Conservation (phyloP, 2,113 vertebrate species). For the Antigone vipio region DNA sequence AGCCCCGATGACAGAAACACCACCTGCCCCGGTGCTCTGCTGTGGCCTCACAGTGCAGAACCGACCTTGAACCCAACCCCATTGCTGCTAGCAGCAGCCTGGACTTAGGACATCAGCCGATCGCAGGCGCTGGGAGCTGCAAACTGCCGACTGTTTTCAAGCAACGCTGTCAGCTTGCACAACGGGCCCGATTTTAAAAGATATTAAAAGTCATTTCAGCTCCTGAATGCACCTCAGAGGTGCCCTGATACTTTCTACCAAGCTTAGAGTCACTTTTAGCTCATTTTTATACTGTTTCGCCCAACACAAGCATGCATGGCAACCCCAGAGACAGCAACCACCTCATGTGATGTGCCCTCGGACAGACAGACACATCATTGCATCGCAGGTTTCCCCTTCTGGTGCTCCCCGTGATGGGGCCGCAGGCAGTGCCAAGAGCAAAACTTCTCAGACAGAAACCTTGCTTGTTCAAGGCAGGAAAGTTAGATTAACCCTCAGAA, state of each 20-base stretch:
- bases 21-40: neutral
- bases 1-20: neutral
- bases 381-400: neutral
- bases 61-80: neutral
- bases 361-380: neutral
- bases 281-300: neutral
- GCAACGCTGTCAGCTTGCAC: neutral
- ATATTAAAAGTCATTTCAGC: neutral
- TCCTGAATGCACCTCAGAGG: neutral
- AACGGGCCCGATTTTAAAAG: neutral
- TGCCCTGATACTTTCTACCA: neutral
- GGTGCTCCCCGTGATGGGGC: neutral
- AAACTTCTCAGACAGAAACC: neutral
- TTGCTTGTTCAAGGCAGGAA: neutral
- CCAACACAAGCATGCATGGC: neutral
- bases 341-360: accelerated
- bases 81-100: neutral
- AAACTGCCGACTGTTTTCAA: neutral
- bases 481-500: neutral
- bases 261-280: neutral
- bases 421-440: accelerated
- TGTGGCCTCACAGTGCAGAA: neutral
- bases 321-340: neutral
- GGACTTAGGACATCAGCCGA: neutral
- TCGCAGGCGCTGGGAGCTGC: neutral